Evolutionary conservation across 2,797 vertebrate species (phyloP).

Genomic region (Oceanodroma leucorhoa): DNA sequence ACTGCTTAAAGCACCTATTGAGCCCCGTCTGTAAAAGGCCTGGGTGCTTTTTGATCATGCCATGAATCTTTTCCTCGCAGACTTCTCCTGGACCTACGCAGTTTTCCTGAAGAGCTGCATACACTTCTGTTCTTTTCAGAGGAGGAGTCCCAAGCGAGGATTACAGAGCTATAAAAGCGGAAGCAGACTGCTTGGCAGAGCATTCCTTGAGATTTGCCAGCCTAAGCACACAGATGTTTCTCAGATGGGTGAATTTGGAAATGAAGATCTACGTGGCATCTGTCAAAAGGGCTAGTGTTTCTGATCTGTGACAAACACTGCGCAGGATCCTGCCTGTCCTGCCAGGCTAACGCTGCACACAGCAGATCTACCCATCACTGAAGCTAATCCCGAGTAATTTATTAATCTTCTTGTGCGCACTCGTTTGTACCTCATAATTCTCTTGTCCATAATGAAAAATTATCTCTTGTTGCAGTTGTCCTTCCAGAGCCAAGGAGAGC

Average conservation of each 20-base stretch:
- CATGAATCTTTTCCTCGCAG: conserved; percentile 62
- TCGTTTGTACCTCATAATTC: conserved; percentile 62
- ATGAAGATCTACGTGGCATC: conserved; percentile 82
- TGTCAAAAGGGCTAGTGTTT: conserved; percentile 77
- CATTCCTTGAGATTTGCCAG: conserved; percentile 69
- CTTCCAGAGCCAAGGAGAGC: background rate
- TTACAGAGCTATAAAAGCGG: conserved; percentile 63
- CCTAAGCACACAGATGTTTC: conserved; percentile 84
- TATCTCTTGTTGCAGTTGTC: background rate
- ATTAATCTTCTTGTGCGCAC: conserved; percentile 34
- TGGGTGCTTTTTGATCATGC: conserved; percentile 53
- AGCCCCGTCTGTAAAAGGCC: conserved; percentile 54
- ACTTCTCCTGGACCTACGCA: conserved; percentile 1
- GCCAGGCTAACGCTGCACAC: conserved; percentile 30
- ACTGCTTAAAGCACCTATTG: background rate
- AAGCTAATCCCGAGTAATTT: conserved; percentile 25
- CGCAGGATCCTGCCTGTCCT: conserved; percentile 76
- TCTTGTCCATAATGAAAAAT: conserved; percentile 60
- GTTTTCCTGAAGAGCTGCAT: background rate
- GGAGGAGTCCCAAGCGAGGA: conserved; percentile 39
- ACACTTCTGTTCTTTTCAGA: background rate
- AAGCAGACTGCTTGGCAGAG: conserved; percentile 34
- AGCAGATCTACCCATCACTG: conserved; percentile 22
- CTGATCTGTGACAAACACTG: conserved; percentile 86
- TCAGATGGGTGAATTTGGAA: conserved; percentile 85